These are phyloP conservation scores for Heliconius himera DNA, from an alignment of 1,140 invertebrate species.

Conservation along the genomic window DNA sequence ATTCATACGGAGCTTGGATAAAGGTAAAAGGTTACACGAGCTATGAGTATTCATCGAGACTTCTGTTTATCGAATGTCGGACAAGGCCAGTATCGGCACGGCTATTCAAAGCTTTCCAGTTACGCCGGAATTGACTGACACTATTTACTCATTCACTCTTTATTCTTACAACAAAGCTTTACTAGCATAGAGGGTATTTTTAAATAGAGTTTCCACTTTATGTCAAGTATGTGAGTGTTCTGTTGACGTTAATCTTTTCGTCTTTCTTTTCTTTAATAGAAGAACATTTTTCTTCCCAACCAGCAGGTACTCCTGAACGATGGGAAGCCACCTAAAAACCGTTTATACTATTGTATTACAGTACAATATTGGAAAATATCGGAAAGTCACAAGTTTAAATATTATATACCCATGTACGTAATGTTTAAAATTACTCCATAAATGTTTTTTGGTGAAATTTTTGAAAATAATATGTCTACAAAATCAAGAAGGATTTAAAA, in stretches of 20 bases:
- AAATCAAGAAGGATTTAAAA: too few relatives aligned
- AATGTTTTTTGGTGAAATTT: too few relatives aligned
- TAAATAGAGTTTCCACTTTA: slow-evolving; percentile 30
- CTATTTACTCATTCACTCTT: slow-evolving; percentile 38
- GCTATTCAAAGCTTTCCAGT: slow-evolving; percentile 33
- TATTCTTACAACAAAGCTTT: slow-evolving; percentile 31
- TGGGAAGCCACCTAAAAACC: not conserved
- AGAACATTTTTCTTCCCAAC: too few relatives aligned
- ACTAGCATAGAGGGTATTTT: slow-evolving; percentile 23
- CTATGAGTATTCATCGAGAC: slow-evolving; percentile 30
- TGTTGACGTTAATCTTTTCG: slow-evolving; percentile 1
- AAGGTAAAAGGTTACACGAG: slow-evolving; percentile 68
- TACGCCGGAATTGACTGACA: slow-evolving; percentile 56
- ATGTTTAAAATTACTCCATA: too few relatives aligned
- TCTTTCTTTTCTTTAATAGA: too few relatives aligned
- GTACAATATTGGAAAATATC: too few relatives aligned
- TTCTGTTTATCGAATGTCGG: slow-evolving; percentile 53
- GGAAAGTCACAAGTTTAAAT: too few relatives aligned
- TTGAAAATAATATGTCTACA: too few relatives aligned
- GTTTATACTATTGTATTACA: not conserved
- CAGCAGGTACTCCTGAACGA: not conserved
- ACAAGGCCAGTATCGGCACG: slow-evolving; percentile 55
- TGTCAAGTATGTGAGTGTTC: not conserved
- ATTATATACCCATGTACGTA: too few relatives aligned
- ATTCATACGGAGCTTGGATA: slow-evolving; percentile 24